These are phyloP conservation scores for Pantherophis guttatus DNA, from an alignment of 2,113 vertebrate genomes.

Conservation along the genomic window DNA sequence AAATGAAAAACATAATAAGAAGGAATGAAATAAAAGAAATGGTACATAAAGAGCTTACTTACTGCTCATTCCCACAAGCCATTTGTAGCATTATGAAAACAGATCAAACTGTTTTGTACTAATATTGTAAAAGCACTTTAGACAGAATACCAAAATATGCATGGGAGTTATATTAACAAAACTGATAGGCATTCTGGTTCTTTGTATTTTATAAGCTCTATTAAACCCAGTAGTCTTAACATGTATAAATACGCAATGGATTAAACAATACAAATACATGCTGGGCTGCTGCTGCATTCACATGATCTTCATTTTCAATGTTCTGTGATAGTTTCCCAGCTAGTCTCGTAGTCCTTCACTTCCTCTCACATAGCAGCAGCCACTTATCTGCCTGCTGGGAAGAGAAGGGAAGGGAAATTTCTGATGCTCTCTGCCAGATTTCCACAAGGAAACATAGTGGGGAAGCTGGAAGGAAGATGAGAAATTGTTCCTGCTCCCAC, in stretches of 20 bases:
- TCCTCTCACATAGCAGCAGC: too few relatives aligned
- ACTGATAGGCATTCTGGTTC: slow-evolving; percentile 9
- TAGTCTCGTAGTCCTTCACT: too few relatives aligned
- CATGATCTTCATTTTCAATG: too few relatives aligned
- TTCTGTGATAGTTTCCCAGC: too few relatives aligned
- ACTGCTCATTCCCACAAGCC: background rate
- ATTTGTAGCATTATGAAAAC: background rate
- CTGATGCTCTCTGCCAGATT: too few relatives aligned
- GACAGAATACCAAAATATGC: background rate
- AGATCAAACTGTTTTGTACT: background rate
- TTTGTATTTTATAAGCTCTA: slow-evolving; percentile 21
- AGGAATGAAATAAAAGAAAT: background rate
- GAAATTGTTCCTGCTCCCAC: too few relatives aligned
- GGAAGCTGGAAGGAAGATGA: too few relatives aligned
- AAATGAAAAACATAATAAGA: background rate
- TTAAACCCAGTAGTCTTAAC: slow-evolving; percentile 5
- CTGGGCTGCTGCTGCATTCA: too few relatives aligned
- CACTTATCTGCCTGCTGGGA: too few relatives aligned
- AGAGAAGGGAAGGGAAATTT: too few relatives aligned
- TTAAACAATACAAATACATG: background rate
- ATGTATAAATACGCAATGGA: background rate
- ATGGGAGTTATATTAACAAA: background rate
- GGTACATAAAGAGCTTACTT: background rate
- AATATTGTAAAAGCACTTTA: background rate
- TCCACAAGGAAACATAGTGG: too few relatives aligned